A percentile compares a stretch with the other conserved stretches of the same genome.
These are phyloP conservation scores for Abrostola triplasia DNA, from an alignment of 2,888 invertebrate species.

Conservation along the genomic window DNA sequence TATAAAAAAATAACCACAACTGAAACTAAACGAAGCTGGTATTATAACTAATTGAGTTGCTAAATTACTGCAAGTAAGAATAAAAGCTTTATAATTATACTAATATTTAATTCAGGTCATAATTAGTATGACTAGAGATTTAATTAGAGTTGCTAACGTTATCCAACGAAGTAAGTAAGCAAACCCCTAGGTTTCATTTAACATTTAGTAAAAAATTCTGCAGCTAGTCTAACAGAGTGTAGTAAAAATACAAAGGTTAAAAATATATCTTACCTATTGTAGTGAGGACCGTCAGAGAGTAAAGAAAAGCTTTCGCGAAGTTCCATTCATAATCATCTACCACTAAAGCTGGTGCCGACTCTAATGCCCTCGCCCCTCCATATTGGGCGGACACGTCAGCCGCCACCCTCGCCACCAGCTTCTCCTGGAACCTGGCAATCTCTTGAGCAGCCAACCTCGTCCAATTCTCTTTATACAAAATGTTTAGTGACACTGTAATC, in stretches of 20 bases:
- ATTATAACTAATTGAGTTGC: too few species aligned
- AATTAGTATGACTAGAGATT: too few species aligned
- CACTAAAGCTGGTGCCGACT: slow-evolving; percentile 79
- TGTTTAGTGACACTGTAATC: slow-evolving; percentile 95
- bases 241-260: not conserved
- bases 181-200: too few species aligned
- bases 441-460: slow-evolving; percentile 93
- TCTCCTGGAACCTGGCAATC: slow-evolving; percentile 93
- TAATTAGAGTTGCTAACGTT: too few species aligned
- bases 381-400: slow-evolving; percentile 91
- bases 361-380: slow-evolving; percentile 80
- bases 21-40: too few species aligned
- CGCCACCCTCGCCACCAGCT: slow-evolving; percentile 92
- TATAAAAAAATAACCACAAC: too few species aligned
- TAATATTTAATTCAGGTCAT: too few species aligned
- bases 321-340: slow-evolving; percentile 93
- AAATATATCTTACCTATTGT: slow-evolving; percentile 92
- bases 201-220: too few species aligned
- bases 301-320: slow-evolving; percentile 96
- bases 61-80: too few species aligned
- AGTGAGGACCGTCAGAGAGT: slow-evolving; percentile 97
- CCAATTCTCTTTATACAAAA: slow-evolving; percentile 96
- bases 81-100: too few species aligned
- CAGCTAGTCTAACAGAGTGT: not conserved
- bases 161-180: too few species aligned